Evolutionary conservation across 2,797 vertebrate genomes (phyloP).

Genomic region (Spinus pinus): DNA sequence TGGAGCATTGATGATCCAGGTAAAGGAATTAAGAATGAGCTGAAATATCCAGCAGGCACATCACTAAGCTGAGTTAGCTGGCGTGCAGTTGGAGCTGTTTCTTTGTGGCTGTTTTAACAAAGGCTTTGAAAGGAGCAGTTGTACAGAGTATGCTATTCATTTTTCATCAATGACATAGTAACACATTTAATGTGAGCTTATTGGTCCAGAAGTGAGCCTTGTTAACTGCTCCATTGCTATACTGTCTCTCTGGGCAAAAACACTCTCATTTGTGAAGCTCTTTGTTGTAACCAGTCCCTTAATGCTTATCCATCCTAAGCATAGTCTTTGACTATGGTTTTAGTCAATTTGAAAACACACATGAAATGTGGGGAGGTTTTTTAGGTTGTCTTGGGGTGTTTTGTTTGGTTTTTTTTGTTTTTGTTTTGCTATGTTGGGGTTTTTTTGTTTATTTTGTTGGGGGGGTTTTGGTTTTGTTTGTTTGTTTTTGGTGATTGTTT

Average conservation of each 20-base stretch:
- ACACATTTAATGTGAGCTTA: background rate
- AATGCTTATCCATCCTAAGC: background rate
- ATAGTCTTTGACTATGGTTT: background rate
- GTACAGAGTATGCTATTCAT: background rate
- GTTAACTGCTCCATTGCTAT: background rate
- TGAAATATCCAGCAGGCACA: background rate
- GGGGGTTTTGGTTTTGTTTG: too few relatives aligned
- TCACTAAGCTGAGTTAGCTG: background rate
- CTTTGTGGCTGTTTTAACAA: background rate
- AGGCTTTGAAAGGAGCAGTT: background rate
- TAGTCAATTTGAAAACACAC: background rate
- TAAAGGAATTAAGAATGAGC: background rate
- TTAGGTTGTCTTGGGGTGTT: background rate
- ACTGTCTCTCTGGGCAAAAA: background rate
- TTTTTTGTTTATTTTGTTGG: background rate
- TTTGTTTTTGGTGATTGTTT: too few relatives aligned
- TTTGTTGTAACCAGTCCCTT: background rate
- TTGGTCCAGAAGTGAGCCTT: background rate
- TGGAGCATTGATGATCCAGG: too few relatives aligned
- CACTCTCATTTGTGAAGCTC: accelerated
- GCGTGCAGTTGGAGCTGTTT: background rate
- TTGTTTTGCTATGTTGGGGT: background rate
- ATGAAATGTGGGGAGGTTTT: accelerated
- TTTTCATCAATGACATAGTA: background rate
- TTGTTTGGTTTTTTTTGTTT: too few relatives aligned